Percentiles rank a stretch among this genome's conserved stretches.
Evolutionary conservation across 2,888 invertebrate species (phyloP).

Genomic region (Alcis repandata): DNA sequence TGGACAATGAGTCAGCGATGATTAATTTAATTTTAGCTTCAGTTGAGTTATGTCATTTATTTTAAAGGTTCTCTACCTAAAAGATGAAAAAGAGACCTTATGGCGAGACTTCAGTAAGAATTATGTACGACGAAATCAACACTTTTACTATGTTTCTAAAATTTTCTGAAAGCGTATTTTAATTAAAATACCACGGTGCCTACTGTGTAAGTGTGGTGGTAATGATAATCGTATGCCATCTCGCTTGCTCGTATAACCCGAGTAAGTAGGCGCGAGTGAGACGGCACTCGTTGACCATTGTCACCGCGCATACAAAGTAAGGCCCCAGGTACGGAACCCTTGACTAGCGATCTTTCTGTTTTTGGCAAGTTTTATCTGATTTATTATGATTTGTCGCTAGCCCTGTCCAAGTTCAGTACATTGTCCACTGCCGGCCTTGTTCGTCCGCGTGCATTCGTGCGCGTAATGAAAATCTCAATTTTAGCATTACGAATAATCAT

Average conservation of each 20-base stretch:
- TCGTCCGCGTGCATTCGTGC: conserved; percentile 61
- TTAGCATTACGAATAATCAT: conserved; percentile 59
- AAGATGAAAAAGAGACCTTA: neutral
- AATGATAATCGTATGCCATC: no score
- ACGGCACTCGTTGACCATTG: no score
- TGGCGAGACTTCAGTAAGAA: no score
- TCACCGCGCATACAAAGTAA: no score
- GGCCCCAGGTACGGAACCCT: no score
- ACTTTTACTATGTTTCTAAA: neutral
- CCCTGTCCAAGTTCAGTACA: neutral
- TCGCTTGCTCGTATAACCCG: no score
- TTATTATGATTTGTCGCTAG: neutral
- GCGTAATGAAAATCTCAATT: conserved; percentile 62
- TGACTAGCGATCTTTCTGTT: neutral
- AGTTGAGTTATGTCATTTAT: neutral
- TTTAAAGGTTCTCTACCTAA: neutral
- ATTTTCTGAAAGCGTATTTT: no score
- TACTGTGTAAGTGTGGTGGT: no score
- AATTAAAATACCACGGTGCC: no score
- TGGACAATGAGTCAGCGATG: conserved; percentile 19
- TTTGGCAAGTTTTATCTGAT: neutral
- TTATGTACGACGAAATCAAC: no score
- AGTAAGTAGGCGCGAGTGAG: no score
- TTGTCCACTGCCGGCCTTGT: conserved; percentile 52
- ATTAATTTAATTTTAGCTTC: conserved; percentile 24